Evolutionary conservation across 2,113 vertebrate species (phyloP).

Genomic region (Serinus canaria): DNA sequence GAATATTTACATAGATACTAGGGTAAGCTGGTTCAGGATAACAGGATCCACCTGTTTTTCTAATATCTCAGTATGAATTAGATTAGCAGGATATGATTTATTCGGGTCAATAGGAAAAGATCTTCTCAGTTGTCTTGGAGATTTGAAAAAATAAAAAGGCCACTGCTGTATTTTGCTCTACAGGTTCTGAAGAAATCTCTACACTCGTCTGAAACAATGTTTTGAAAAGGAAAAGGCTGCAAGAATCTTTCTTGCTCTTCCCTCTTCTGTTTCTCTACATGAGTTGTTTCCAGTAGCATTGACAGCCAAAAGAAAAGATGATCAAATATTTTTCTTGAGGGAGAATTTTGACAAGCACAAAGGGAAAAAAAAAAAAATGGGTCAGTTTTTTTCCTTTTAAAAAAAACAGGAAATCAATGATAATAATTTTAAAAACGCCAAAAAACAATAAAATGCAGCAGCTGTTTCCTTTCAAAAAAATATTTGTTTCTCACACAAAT

Average conservation of each 20-base stretch:
- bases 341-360: background rate
- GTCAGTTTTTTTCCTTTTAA: background rate
- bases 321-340: background rate
- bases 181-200: background rate
- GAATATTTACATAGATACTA: background rate
- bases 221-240: background rate
- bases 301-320: background rate
- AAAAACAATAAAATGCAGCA: background rate
- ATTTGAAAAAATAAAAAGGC: background rate
- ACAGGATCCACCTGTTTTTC: background rate
- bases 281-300: background rate
- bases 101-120: conserved; percentile 2
- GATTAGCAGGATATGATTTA: background rate
- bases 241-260: background rate
- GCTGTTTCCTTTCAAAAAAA: background rate
- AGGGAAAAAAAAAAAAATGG: background rate
- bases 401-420: background rate
- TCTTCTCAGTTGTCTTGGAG: background rate
- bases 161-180: background rate
- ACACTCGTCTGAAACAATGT: background rate
- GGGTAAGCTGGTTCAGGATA: background rate
- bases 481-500: background rate
- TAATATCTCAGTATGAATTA: background rate
- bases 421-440: too few relatives aligned
- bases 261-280: background rate